A percentile compares a stretch with the other conserved stretches of the same genome.
These are phyloP conservation scores for Protonibea diacanthus DNA, from an alignment of 2,797 vertebrate genomes.

Conservation along the genomic window DNA sequence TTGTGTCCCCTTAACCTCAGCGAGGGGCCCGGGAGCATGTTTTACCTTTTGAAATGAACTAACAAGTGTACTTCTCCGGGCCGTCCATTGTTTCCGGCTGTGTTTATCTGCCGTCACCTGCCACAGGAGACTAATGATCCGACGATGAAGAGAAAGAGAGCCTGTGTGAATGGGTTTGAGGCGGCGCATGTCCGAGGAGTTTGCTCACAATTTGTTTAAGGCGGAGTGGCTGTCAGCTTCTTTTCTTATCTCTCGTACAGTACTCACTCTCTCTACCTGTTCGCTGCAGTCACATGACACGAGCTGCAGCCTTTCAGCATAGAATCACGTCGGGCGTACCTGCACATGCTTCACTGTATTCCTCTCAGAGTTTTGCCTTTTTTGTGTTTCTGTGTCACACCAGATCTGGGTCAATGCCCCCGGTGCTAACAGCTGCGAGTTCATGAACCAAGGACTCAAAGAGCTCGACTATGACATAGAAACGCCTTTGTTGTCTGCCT, in stretches of 20 bases:
- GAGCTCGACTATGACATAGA: neutral
- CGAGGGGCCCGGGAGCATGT: neutral
- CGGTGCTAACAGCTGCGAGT: conserved; percentile 16
- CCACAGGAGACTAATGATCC: conserved; percentile 17
- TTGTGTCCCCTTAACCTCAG: neutral
- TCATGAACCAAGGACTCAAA: conserved; percentile 20
- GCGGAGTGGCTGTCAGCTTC: conserved; percentile 54
- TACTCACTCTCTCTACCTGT: conserved; percentile 29
- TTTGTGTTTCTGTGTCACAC: conserved; percentile 36
- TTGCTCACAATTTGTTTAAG: conserved; percentile 75
- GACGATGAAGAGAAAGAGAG: conserved; percentile 16
- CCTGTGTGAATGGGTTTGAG: conserved; percentile 65
- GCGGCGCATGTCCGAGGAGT: conserved; percentile 3
- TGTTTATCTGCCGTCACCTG: conserved; percentile 30
- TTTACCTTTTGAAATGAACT: conserved; percentile 7
- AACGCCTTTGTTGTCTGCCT: neutral
- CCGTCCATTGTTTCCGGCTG: neutral
- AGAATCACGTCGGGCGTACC: neutral
- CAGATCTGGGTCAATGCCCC: conserved; percentile 47
- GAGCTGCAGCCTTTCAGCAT: conserved; percentile 1
- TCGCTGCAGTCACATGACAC: conserved; percentile 22
- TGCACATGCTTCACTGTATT: neutral
- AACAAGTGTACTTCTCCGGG: conserved; percentile 11
- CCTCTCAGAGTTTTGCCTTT: neutral
- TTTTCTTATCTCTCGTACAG: conserved; percentile 41